Percentiles rank a stretch among this genome's conserved stretches.
Evolutionary conservation across 2,888 invertebrate genomes (phyloP).

Genomic region (Perithous albicinctus): DNA sequence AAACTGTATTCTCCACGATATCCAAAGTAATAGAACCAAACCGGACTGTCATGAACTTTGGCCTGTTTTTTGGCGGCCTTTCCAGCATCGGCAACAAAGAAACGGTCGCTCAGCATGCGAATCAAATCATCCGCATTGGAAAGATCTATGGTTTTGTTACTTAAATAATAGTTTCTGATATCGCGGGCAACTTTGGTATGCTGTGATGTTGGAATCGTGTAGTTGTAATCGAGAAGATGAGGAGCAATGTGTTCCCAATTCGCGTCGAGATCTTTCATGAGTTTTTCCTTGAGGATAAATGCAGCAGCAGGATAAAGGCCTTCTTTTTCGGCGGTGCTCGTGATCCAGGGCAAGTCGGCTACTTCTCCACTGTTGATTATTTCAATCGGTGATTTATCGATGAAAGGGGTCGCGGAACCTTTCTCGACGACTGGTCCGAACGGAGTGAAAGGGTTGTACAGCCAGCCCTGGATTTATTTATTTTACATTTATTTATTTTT

Average conservation of each 20-base stretch:
- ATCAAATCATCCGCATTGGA: not conserved
- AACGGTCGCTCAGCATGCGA: not conserved
- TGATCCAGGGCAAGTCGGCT: slow-evolving; percentile 88
- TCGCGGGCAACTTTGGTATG: not conserved
- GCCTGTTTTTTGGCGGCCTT: not conserved
- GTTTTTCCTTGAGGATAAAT: not conserved
- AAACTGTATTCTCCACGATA: not conserved
- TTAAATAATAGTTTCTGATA: not conserved
- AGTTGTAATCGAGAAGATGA: not conserved
- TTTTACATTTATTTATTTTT: not conserved
- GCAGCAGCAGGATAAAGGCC: slow-evolving; percentile 86
- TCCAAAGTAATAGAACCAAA: not conserved
- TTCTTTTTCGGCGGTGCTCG: slow-evolving; percentile 88
- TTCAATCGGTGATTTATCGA: slow-evolving; percentile 88
- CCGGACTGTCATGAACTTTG: not conserved
- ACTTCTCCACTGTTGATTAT: slow-evolving; percentile 87
- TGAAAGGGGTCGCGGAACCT: slow-evolving; percentile 86
- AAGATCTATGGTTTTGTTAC: not conserved
- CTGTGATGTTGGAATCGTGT: not conserved
- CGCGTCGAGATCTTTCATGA: not conserved
- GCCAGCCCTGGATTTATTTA: slow-evolving; percentile 83
- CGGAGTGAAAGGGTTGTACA: slow-evolving; percentile 88
- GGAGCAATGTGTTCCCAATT: not conserved
- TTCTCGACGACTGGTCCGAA: slow-evolving; percentile 89
- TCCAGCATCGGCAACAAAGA: not conserved